These are phyloP conservation scores for Rhimphoctona megacephalus DNA, from an alignment of 2,888 invertebrate species.

Conservation along the genomic window DNA sequence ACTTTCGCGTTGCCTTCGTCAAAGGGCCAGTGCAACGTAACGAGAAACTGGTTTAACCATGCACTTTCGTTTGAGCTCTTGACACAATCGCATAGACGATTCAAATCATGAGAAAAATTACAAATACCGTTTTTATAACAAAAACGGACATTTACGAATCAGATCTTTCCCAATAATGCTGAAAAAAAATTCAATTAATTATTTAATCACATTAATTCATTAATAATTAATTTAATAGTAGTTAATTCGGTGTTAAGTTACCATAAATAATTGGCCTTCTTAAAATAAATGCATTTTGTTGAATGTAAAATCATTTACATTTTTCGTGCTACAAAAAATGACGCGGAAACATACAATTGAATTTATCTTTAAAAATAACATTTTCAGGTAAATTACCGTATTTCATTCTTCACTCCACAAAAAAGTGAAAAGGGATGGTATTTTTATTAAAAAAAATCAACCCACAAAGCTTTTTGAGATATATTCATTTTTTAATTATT, in stretches of 20 bases:
- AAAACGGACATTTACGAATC: neutral
- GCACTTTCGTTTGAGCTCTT: constrained; percentile 27
- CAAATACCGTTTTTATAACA: neutral
- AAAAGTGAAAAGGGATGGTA: too few species aligned
- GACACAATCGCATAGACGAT: neutral
- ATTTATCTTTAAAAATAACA: neutral
- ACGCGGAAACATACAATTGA: too few species aligned
- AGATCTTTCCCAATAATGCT: neutral
- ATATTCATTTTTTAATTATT: neutral
- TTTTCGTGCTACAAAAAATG: too few species aligned
- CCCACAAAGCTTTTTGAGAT: neutral
- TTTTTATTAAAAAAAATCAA: too few species aligned
- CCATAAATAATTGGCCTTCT: too few species aligned
- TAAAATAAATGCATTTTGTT: too few species aligned
- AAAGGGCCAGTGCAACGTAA: neutral
- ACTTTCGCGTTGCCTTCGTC: constrained; percentile 54
- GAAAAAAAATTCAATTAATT: too few species aligned
- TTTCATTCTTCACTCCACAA: neutral
- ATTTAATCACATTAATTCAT: too few species aligned
- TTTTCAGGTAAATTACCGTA: neutral
- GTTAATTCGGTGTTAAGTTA: too few species aligned
- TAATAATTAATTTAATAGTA: too few species aligned
- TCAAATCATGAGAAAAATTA: neutral
- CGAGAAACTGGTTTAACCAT: constrained; percentile 46
- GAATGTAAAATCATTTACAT: too few species aligned